These are phyloP conservation scores for Arothron firmamentum DNA, from an alignment of 2,113 vertebrate species.

Conservation along the genomic window DNA sequence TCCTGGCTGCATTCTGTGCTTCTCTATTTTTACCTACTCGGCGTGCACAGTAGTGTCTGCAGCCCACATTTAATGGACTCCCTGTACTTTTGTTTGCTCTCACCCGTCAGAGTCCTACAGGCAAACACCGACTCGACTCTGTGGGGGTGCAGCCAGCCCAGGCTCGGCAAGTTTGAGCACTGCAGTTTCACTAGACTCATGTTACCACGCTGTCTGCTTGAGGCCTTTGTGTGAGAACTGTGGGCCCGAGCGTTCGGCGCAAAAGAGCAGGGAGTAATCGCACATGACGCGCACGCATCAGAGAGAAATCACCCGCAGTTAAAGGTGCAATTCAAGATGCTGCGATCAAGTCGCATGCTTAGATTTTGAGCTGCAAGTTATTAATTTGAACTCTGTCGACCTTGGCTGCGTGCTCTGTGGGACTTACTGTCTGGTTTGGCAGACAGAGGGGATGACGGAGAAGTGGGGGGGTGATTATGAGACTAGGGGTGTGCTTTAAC, in stretches of 20 bases:
- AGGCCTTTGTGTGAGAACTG: slow-evolving; percentile 15
- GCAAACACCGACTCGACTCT: slow-evolving; percentile 55
- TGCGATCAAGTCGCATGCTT: slow-evolving; percentile 15
- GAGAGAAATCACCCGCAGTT: too few relatives aligned
- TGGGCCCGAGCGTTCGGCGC: neutral
- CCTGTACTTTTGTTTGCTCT: slow-evolving; percentile 64
- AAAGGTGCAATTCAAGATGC: too few relatives aligned
- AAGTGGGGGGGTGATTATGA: slow-evolving; percentile 51
- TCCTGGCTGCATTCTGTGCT: slow-evolving; percentile 26
- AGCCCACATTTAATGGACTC: slow-evolving; percentile 54
- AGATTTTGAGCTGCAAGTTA: slow-evolving; percentile 19
- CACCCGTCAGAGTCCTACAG: slow-evolving; percentile 53
- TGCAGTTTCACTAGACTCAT: slow-evolving; percentile 55
- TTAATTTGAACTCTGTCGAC: slow-evolving; percentile 11
- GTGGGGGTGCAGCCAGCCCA: slow-evolving; percentile 25
- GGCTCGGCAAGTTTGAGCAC: slow-evolving; percentile 17
- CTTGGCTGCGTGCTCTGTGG: slow-evolving; percentile 24
- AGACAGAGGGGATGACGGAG: slow-evolving; percentile 22
- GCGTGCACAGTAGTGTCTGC: slow-evolving; percentile 54
- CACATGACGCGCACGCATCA: too few relatives aligned
- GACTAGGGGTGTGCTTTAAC: slow-evolving; percentile 71
- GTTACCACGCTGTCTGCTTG: slow-evolving; percentile 49
- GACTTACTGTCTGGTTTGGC: slow-evolving; percentile 46
- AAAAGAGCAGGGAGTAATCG: too few relatives aligned
- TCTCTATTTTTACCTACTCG: slow-evolving; percentile 46